A percentile compares a stretch with the other conserved stretches of the same genome.
Evolutionary conservation across 2,888 invertebrate genomes (phyloP).

Genomic region (Eulithis prunata): DNA sequence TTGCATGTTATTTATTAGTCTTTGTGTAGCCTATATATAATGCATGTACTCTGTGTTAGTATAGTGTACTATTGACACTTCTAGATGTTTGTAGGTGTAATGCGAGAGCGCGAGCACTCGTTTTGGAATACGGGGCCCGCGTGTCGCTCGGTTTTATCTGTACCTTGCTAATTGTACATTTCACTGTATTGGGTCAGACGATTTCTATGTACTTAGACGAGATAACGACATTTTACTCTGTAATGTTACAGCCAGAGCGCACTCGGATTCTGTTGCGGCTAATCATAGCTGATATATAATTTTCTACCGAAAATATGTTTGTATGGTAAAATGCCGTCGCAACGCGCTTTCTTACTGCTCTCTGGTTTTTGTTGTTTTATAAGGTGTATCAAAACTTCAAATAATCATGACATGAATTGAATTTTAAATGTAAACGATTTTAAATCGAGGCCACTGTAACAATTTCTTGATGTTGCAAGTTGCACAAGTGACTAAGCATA

Average conservation of each 20-base stretch:
- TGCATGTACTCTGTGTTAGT: conserved; percentile 60
- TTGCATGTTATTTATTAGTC: conserved; percentile 62
- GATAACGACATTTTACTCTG: conserved; percentile 14
- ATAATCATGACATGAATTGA: conserved; percentile 31
- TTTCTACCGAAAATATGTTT: conserved; percentile 29
- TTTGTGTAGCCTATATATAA: conserved; percentile 59
- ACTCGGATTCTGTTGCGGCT: conserved; percentile 26
- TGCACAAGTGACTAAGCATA: conserved; percentile 74
- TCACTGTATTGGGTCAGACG: conserved; percentile 78
- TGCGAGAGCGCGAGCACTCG: conserved; percentile 54
- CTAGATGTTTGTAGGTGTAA: conserved; percentile 55
- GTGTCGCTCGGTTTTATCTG: conserved; percentile 49
- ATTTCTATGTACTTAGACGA: conserved; percentile 27
- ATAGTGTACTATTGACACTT: conserved; percentile 60
- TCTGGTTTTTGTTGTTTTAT: conserved; percentile 24
- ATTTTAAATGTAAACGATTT: conserved; percentile 60
- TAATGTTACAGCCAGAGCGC: conserved; percentile 29
- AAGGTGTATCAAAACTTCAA: conserved; percentile 17
- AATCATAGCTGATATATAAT: conserved; percentile 20
- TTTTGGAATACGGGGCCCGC: conserved; percentile 32
- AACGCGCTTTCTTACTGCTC: conserved; percentile 21
- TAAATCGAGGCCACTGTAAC: conserved; percentile 80
- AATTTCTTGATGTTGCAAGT: conserved; percentile 78
- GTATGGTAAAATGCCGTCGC: conserved; percentile 12
- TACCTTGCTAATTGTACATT: conserved; percentile 73